These are phyloP conservation scores for Takifugu bimaculatus DNA, from an alignment of 2,113 vertebrate genomes.

Conservation along the genomic window DNA sequence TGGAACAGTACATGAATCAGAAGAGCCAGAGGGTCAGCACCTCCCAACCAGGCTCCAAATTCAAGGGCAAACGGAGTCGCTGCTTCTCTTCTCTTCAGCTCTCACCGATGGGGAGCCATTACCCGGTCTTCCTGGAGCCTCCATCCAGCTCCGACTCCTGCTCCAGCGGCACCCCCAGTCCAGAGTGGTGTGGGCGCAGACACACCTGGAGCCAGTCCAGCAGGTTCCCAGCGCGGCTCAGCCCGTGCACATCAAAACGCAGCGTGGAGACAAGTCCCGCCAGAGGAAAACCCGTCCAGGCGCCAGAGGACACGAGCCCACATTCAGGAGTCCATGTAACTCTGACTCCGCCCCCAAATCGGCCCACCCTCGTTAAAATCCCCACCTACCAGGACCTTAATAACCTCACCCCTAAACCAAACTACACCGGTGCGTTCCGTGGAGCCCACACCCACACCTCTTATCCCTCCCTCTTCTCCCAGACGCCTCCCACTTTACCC, in stretches of 20 bases:
- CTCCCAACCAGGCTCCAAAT: constrained; percentile 33
- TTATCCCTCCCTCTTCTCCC: constrained; percentile 67
- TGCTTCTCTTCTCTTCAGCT: constrained; percentile 74
- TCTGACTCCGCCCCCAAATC: constrained; percentile 5
- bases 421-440: not conserved
- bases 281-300: constrained; percentile 14
- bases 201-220: constrained; percentile 43
- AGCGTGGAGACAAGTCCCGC: constrained; percentile 35
- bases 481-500: constrained; percentile 65
- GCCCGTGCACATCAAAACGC: constrained; percentile 55
- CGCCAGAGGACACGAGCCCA: constrained; percentile 24
- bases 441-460: constrained; percentile 55
- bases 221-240: constrained; percentile 41
- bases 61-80: constrained; percentile 50
- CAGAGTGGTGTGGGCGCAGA: constrained; percentile 35
- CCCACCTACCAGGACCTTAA: constrained; percentile 55
- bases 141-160: constrained; percentile 82
- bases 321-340: constrained; percentile 26
- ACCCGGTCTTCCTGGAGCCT: constrained; percentile 76
- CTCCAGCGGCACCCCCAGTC: constrained; percentile 80
- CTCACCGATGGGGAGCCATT: constrained; percentile 79
- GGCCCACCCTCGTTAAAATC: constrained; percentile 29
- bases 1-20: constrained; percentile 83
- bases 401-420: constrained; percentile 35
- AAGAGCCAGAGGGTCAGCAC: constrained; percentile 70